Conservation (phyloP, 2,888 invertebrate species). For the Schizaphis graminum region DNA sequence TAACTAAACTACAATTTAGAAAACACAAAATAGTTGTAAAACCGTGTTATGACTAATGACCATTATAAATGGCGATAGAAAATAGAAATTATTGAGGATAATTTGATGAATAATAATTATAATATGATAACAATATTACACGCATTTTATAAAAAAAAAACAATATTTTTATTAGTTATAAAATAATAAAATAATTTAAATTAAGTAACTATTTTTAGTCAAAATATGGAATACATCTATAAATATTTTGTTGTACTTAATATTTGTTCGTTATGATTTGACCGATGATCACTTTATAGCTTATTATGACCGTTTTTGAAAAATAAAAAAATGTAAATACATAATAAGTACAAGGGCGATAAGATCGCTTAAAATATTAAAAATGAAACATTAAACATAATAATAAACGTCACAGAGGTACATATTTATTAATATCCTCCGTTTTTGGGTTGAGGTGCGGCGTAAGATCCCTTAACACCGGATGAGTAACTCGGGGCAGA, state of each 20-base stretch:
- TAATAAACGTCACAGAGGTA: too few relatives aligned
- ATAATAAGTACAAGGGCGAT: background rate
- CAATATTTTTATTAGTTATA: constrained; percentile 35
- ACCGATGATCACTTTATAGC: background rate
- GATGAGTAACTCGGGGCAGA: constrained; percentile 16
- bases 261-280: background rate
- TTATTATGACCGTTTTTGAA: constrained; percentile 15
- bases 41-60: background rate
- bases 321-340: background rate
- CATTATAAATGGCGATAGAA: background rate
- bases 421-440: constrained; percentile 31
- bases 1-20: background rate
- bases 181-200: constrained; percentile 45
- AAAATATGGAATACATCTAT: background rate
- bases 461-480: constrained; percentile 44
- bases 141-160: background rate
- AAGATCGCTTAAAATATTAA: constrained; percentile 8
- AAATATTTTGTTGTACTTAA: background rate
- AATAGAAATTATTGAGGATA: background rate
- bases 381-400: constrained; percentile 1
- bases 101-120: background rate
- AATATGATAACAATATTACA: background rate
- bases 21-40: background rate
- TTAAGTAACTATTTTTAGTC: background rate
- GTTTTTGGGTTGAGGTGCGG: constrained; percentile 52